These are phyloP conservation scores for Cantharis lateralis DNA, from an alignment of 2,888 invertebrate species.

Conservation along the genomic window DNA sequence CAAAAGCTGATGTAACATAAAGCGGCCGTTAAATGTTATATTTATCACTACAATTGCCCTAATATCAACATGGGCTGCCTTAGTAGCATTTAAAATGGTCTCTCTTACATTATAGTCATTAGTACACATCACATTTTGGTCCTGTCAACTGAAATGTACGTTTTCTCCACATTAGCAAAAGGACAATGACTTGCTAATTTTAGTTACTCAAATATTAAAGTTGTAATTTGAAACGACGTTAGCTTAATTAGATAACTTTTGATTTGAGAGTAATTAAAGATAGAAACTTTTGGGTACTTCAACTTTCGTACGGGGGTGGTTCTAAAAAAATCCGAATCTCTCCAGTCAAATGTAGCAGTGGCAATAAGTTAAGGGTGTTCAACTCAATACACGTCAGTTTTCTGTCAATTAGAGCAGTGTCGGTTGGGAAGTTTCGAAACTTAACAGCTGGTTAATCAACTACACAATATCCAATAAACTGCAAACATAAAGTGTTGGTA, in stretches of 20 bases:
- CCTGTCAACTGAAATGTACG: background rate
- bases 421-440: background rate
- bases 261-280: background rate
- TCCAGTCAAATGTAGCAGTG: background rate
- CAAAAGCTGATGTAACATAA: background rate
- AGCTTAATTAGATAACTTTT: background rate
- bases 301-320: background rate
- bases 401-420: background rate
- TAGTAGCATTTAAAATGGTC: background rate
- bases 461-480: background rate
- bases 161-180: background rate
- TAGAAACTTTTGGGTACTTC: background rate
- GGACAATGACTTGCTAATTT: background rate
- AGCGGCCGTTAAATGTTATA: background rate
- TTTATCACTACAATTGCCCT: background rate
- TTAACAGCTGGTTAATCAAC: slow-evolving; percentile 4
- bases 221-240: background rate
- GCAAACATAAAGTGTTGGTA: background rate
- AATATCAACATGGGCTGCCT: background rate
- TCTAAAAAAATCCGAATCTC: background rate
- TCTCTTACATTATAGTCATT: background rate
- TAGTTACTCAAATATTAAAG: background rate
- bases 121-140: background rate
- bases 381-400: slow-evolving; percentile 1
- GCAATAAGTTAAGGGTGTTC: slow-evolving; percentile 2